A percentile compares a stretch with the other conserved stretches of the same genome.
phyloP scores from a whole-genome alignment of 2,797 vertebrate species.

The Florisuga fusca region DNA sequence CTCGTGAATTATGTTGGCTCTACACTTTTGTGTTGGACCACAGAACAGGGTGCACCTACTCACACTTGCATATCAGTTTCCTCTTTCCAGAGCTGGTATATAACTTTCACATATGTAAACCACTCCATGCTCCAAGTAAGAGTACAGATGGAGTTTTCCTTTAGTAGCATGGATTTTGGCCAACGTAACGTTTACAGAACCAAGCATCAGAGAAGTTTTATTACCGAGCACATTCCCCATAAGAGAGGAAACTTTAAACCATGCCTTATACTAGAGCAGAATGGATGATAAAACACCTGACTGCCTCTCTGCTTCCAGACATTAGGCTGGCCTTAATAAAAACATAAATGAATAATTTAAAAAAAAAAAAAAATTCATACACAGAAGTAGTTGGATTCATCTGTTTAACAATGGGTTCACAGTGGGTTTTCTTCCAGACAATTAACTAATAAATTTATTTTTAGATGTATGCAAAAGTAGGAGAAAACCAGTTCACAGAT shows the following conservation, averaged over 20 bases:
- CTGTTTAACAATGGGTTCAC: no score
- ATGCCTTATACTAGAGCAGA: background rate
- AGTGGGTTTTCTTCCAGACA: no score
- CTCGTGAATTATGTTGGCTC: background rate
- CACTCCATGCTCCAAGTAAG: background rate
- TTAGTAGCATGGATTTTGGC: background rate
- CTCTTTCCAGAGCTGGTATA: background rate
- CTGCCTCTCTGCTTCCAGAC: background rate
- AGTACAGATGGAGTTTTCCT: background rate
- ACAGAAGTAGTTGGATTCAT: no score
- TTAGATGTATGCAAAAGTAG: background rate
- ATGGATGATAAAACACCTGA: background rate
- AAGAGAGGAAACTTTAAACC: background rate
- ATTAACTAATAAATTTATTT: background rate
- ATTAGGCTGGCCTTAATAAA: background rate
- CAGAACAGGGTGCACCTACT: background rate
- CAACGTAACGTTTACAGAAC: background rate
- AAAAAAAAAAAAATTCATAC: no score
- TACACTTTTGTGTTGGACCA: rapidly evolving
- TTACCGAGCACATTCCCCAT: background rate
- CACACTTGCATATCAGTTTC: background rate
- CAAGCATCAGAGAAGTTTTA: background rate
- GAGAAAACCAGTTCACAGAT: background rate
- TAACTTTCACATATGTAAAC: background rate
- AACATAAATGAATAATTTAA: background rate